Evolutionary conservation across 2,113 vertebrate species (phyloP).

Genomic region (Sylvilagus bachmani): DNA sequence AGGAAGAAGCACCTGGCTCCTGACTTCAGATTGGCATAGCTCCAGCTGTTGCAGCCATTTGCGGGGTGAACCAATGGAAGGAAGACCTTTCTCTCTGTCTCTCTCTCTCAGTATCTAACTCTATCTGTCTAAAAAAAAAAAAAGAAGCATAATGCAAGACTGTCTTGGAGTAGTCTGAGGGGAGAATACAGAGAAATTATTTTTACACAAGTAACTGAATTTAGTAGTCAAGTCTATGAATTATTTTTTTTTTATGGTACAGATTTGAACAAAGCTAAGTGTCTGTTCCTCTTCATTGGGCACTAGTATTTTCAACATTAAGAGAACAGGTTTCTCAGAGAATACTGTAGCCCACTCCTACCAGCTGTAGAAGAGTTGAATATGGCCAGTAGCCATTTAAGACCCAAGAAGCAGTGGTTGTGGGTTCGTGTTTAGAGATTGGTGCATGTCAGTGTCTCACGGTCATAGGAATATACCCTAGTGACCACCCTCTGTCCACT

Average conservation of each 20-base stretch:
- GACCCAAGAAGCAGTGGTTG: not conserved
- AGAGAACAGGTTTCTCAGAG: not conserved
- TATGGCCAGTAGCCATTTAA: not conserved
- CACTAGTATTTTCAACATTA: constrained; percentile 11
- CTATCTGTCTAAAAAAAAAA: too few species aligned
- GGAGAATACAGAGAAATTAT: not conserved
- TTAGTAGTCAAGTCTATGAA: not conserved
- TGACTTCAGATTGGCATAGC: too few species aligned
- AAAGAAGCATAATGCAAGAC: not conserved
- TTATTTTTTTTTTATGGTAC: not conserved
- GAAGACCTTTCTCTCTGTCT: too few species aligned
- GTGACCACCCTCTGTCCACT: not conserved
- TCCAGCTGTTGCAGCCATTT: too few species aligned
- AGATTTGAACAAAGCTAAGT: not conserved
- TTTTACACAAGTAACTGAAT: not conserved
- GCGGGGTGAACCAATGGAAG: too few species aligned
- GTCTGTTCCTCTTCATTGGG: constrained; percentile 25
- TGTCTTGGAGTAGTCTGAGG: not conserved
- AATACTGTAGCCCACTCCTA: not conserved
- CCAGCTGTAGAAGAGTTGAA: not conserved
- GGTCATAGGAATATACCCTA: not conserved
- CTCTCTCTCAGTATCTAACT: too few species aligned
- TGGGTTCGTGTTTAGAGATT: not conserved
- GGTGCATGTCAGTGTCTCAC: not conserved
- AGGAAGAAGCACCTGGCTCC: too few species aligned